A percentile compares a stretch with the other conserved stretches of the same genome.
Evolutionary conservation across 2,888 invertebrate species (phyloP).

Genomic region (Schizotus pectinicornis): DNA sequence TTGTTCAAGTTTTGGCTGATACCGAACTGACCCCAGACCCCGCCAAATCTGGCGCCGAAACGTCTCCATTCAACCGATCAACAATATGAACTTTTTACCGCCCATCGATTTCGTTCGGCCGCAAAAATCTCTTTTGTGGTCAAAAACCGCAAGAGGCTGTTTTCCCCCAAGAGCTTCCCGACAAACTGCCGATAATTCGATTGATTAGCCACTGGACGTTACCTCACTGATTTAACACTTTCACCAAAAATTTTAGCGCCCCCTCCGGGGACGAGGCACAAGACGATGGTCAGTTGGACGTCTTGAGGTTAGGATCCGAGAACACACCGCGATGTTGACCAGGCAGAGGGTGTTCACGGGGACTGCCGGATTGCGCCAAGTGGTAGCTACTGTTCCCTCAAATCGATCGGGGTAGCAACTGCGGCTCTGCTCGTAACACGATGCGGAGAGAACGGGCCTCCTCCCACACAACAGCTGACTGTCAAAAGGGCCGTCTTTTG

Average conservation of each 20-base stretch:
- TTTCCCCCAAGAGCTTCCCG: no score
- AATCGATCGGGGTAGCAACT: conserved; percentile 51
- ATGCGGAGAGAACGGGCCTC: conserved; percentile 42
- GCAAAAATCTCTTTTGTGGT: no score
- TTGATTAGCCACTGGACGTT: no score
- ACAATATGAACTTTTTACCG: no score
- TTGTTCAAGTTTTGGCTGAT: no score
- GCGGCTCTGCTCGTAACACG: conserved; percentile 46
- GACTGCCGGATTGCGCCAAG: conserved; percentile 51
- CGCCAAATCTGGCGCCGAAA: no score
- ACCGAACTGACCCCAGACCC: no score
- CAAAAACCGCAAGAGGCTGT: no score
- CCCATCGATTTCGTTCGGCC: no score
- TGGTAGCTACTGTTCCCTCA: conserved; percentile 46
- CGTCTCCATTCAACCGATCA: no score
- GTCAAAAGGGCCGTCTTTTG: conserved; percentile 18
- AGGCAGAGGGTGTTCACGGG: conserved; percentile 43
- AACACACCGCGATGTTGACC: conserved; percentile 37
- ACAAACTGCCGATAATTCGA: no score
- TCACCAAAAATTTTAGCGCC: neutral
- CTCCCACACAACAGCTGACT: conserved; percentile 33
- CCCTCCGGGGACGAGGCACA: neutral
- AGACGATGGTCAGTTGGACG: neutral
- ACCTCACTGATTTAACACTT: neutral
- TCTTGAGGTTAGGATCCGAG: conserved; percentile 35